Conservation (phyloP, 2,888 invertebrate genomes). For the Pherbina coryleti region DNA sequence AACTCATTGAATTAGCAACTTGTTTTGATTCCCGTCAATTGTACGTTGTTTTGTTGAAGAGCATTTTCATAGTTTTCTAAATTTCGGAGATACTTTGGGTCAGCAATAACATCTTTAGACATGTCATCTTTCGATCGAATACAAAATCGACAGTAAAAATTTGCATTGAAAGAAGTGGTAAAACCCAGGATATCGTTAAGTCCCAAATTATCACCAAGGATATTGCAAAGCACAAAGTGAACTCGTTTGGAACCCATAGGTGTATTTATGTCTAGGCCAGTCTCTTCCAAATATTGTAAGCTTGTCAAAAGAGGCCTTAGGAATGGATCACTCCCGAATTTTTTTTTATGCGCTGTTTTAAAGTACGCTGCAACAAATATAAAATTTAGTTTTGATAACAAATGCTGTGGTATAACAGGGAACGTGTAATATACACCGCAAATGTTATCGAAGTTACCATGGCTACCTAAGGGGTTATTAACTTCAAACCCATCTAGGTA, state of each 20-base stretch:
- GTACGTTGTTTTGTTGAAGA: background rate
- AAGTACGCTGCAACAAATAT: slow-evolving; percentile 43
- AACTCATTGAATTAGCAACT: background rate
- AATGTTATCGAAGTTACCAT: slow-evolving; percentile 40
- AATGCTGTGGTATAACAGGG: slow-evolving; percentile 40
- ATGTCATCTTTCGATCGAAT: slow-evolving; percentile 29
- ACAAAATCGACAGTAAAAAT: slow-evolving; percentile 42
- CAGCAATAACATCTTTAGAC: slow-evolving; percentile 32
- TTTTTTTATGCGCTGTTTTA: slow-evolving; percentile 37
- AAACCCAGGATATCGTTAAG: slow-evolving; percentile 43
- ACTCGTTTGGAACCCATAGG: slow-evolving; percentile 15
- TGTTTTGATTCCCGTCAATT: background rate
- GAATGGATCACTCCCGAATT: slow-evolving; percentile 41
- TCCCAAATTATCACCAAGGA: background rate
- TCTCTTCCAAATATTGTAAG: slow-evolving; percentile 39
- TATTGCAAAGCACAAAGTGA: slow-evolving; percentile 34
- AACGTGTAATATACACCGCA: slow-evolving; percentile 44
- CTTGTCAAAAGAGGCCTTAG: slow-evolving; percentile 35
- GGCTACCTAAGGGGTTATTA: slow-evolving; percentile 42
- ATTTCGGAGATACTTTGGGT: slow-evolving; percentile 24
- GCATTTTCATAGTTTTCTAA: background rate
- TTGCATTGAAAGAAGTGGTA: slow-evolving; percentile 42
- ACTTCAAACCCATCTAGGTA: slow-evolving; percentile 43
- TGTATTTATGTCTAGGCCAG: slow-evolving; percentile 34
- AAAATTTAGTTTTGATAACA: slow-evolving; percentile 39